Percentiles rank a stretch among this genome's conserved stretches.
Evolutionary conservation across 1,140 invertebrate species (phyloP).

Genomic region (Orchesella cincta): DNA sequence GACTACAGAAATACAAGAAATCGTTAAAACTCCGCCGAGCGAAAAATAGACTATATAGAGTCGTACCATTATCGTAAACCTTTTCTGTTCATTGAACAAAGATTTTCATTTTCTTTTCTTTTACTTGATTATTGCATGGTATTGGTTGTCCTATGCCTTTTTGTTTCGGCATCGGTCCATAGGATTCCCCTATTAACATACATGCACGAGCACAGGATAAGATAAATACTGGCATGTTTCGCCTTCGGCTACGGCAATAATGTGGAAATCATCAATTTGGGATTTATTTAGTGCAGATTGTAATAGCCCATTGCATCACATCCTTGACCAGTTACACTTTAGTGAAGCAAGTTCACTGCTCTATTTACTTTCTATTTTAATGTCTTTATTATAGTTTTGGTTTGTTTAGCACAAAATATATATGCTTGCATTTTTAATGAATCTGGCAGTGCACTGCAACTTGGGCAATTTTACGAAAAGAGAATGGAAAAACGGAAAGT

Average conservation of each 20-base stretch:
- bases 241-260: neutral
- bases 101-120: too few relatives aligned
- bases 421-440: too few relatives aligned
- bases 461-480: too few relatives aligned
- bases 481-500: too few relatives aligned
- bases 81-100: too few relatives aligned
- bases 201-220: neutral
- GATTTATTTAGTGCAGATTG: neutral
- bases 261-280: neutral
- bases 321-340: neutral
- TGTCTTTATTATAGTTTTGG: neutral
- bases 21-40: too few relatives aligned
- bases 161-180: neutral
- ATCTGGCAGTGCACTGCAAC: too few relatives aligned
- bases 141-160: neutral
- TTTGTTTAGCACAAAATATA: too few relatives aligned
- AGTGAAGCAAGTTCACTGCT: neutral
- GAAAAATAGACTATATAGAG: too few relatives aligned
- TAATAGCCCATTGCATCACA: neutral
- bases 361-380: neutral
- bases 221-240: neutral
- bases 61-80: too few relatives aligned
- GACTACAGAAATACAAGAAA: too few relatives aligned
- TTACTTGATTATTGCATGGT: too few relatives aligned
- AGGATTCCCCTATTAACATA: neutral